phyloP scores from a whole-genome alignment of 2,888 invertebrate species.

The Campoplex capitator region DNA sequence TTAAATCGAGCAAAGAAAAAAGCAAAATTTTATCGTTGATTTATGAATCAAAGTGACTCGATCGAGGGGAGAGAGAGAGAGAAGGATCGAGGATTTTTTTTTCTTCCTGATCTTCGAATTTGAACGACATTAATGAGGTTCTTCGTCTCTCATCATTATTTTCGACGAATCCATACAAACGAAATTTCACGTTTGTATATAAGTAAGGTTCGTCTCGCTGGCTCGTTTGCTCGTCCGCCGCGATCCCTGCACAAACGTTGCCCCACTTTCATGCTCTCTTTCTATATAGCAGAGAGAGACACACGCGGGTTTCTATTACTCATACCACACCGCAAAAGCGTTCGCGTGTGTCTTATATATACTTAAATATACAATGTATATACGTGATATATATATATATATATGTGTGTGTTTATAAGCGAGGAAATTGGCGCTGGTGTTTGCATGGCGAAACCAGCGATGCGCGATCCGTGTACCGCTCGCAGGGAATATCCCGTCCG shows the following conservation, averaged over 20 bases:
- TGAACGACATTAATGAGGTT: not conserved
- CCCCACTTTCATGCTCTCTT: conserved; percentile 63
- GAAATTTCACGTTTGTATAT: not conserved
- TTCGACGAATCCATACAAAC: not conserved
- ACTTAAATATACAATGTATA: conserved; percentile 16
- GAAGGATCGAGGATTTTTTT: not conserved
- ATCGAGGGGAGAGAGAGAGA: not conserved
- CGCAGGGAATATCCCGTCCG: conserved; percentile 23
- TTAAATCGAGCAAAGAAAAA: not conserved
- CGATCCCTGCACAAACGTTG: conserved; percentile 55
- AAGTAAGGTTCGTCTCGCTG: conserved; percentile 37
- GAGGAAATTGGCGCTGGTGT: conserved; percentile 30
- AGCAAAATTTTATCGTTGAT: not conserved
- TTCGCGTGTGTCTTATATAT: not conserved
- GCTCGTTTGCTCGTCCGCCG: conserved; percentile 45
- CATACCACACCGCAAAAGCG: conserved; percentile 3
- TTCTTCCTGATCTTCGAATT: not conserved
- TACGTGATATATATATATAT: no score
- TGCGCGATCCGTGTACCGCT: conserved; percentile 29
- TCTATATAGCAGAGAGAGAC: conserved; percentile 18
- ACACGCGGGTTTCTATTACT: conserved; percentile 58
- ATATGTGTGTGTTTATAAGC: not conserved
- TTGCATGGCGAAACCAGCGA: conserved; percentile 53
- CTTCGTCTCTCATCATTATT: not conserved
- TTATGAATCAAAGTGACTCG: not conserved